Evolutionary conservation across 1,140 invertebrate genomes (phyloP).

Genomic region (Adelges cooleyi): DNA sequence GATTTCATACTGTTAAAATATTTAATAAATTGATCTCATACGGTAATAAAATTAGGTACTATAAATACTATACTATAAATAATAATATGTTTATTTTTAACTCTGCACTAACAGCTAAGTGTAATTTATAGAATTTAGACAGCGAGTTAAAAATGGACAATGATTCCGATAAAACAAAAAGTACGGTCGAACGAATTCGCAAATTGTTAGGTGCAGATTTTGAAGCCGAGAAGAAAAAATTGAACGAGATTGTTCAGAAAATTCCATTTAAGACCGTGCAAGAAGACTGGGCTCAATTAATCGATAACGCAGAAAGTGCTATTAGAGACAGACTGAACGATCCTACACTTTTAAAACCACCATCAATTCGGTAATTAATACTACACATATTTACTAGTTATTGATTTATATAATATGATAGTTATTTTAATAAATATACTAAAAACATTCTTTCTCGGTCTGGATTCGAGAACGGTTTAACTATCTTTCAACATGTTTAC

Average conservation of each 20-base stretch:
- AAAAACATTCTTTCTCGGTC: no score
- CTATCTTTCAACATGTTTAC: neutral
- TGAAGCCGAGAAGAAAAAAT: neutral
- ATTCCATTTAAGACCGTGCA: neutral
- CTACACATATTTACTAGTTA: neutral
- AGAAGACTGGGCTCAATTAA: conserved; percentile 3
- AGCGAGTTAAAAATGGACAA: no score
- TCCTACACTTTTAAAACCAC: neutral
- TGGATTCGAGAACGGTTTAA: no score
- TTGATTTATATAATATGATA: neutral
- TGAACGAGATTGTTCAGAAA: neutral
- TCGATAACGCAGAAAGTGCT: neutral
- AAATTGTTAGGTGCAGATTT: neutral
- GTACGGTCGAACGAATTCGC: neutral
- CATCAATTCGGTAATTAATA: neutral
- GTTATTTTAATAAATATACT: no score
- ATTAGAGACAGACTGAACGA: neutral
- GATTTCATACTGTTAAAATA: no score
- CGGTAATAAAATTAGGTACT: no score
- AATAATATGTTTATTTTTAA: no score
- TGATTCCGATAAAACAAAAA: neutral
- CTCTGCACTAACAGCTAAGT: no score
- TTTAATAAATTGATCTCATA: no score
- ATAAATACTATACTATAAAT: no score
- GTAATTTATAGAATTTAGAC: no score